Base-by-base conservation (phyloP, 2,888 invertebrate species). In the Colostygia pectinataria region DNA sequence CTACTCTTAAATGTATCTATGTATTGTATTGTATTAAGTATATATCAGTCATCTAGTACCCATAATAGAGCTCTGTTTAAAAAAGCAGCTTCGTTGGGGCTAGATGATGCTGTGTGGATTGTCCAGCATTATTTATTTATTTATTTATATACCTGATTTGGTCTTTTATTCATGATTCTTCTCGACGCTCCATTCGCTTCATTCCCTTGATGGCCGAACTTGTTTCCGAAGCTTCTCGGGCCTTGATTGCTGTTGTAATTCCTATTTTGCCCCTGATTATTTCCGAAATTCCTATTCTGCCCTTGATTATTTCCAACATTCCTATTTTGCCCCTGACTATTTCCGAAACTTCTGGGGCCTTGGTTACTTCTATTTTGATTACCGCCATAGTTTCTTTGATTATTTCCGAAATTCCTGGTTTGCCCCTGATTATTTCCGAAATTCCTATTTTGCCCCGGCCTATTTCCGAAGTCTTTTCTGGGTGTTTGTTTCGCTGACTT, bases 141-240 rank as follows among this genome's bases (percentile, higher is more conserved):
- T 18, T 4, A 27, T 20, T 23, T 15, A 13, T 9, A 25, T 64
- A 88, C 88, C 77, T 79, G 71, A 66, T 57, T 65, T 48, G 80
- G 78, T 49, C 86, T 80, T 49, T 89, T 89, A 47, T 84, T 70
- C 75, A 77, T 70, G 5, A 89, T 53, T 28, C 89, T 69, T 51
- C 86, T 77, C 1, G 70, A 65, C 0, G 86, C 87, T 0, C 87
- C 87, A 8, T 64, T 68, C 0, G 65, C 66, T 1, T 69, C 58
- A 37, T 65, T 62, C 25, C 50, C 65, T 18, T 61, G 52, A 47
- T 40, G 50, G 33, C 33, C 53, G 51, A 43, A 42, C 24, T 29
- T 42, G 28, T 33, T 37, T 1, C 50, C 44, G 9, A 43, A 40
- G 18, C 27, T 36, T 5, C 39, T 38, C n/a, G 36, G 29, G 2